phyloP scores from a whole-genome alignment of 1,140 invertebrate species.

The Harlomillsia oculata region DNA sequence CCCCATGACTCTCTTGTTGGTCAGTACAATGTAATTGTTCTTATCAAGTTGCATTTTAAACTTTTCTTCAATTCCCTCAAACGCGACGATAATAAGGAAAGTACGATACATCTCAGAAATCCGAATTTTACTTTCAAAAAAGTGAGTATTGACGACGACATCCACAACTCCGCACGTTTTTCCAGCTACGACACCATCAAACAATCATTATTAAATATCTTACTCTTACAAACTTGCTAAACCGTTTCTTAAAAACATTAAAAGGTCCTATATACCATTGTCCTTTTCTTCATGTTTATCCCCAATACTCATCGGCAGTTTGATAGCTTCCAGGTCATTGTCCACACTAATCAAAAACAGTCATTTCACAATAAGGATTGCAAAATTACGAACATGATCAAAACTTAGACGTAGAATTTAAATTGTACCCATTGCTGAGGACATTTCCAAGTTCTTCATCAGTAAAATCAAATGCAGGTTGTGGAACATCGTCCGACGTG shows the following conservation, averaged over 20 bases:
- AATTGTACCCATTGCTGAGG: slow-evolving; percentile 8
- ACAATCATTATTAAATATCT: slow-evolving; percentile 1
- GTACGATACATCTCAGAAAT: slow-evolving; percentile 57
- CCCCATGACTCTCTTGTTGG: slow-evolving; percentile 24
- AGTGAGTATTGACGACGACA: slow-evolving; percentile 62
- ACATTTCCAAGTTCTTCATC: slow-evolving; percentile 54
- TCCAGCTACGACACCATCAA: slow-evolving; percentile 46
- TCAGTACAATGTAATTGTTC: slow-evolving; percentile 24
- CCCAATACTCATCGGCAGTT: slow-evolving; percentile 81
- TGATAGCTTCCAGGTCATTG: slow-evolving; percentile 51
- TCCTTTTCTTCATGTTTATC: slow-evolving; percentile 64
- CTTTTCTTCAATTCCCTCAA: slow-evolving; percentile 66
- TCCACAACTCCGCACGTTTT: slow-evolving; percentile 60
- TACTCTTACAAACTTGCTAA: background rate
- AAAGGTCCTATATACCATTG: slow-evolving; percentile 48
- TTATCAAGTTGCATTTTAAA: slow-evolving; percentile 56
- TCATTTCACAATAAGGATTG: too few species aligned
- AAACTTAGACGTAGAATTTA: background rate
- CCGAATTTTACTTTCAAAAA: slow-evolving; percentile 55
- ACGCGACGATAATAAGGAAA: slow-evolving; percentile 62
- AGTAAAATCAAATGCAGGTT: slow-evolving; percentile 61
- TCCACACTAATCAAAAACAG: too few species aligned
- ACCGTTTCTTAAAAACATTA: background rate
- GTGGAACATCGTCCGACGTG: slow-evolving; percentile 60
- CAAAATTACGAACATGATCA: slow-evolving; percentile 50